Evolutionary conservation across 2,888 invertebrate genomes (phyloP).

Genomic region (Hydriomena furcata): DNA sequence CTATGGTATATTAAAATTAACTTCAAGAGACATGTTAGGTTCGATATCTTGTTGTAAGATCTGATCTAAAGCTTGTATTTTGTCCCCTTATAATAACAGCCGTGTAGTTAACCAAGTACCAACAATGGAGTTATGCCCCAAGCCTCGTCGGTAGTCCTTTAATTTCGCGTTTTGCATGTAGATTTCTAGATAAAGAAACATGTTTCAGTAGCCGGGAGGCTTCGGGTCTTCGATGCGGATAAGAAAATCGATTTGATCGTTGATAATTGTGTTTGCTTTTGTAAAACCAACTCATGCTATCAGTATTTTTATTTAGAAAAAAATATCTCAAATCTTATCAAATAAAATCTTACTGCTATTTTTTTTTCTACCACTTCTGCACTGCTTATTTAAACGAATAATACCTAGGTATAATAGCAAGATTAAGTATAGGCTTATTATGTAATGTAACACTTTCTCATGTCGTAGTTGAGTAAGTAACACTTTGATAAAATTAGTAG

Average conservation of each 20-base stretch:
- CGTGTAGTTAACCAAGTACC: conserved; percentile 32
- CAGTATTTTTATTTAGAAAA: conserved; percentile 8
- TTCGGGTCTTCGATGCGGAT: conserved; percentile 28
- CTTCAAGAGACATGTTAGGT: neutral
- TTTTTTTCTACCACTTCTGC: too few species aligned
- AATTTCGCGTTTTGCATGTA: conserved; percentile 63
- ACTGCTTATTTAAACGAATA: too few species aligned
- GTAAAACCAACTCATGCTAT: too few species aligned
- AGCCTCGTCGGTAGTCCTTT: conserved; percentile 65
- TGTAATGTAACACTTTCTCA: too few species aligned
- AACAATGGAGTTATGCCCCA: conserved; percentile 47
- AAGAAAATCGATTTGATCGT: conserved; percentile 31
- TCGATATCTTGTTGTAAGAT: conserved; percentile 29
- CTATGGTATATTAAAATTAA: neutral
- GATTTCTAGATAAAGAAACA: conserved; percentile 68
- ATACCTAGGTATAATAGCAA: too few species aligned
- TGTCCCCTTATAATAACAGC: conserved; percentile 38
- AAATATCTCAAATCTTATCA: too few species aligned
- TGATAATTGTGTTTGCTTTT: conserved; percentile 22
- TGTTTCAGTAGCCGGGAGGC: conserved; percentile 33
- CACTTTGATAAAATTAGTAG: too few species aligned
- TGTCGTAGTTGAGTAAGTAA: too few species aligned
- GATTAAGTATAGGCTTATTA: too few species aligned
- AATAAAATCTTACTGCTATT: too few species aligned
- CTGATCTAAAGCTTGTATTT: conserved; percentile 29